Evolutionary conservation across 1,140 invertebrate species (phyloP), one percentile per base, ranked within the genome.

Genomic region (Bombus sylvicola): DNA sequence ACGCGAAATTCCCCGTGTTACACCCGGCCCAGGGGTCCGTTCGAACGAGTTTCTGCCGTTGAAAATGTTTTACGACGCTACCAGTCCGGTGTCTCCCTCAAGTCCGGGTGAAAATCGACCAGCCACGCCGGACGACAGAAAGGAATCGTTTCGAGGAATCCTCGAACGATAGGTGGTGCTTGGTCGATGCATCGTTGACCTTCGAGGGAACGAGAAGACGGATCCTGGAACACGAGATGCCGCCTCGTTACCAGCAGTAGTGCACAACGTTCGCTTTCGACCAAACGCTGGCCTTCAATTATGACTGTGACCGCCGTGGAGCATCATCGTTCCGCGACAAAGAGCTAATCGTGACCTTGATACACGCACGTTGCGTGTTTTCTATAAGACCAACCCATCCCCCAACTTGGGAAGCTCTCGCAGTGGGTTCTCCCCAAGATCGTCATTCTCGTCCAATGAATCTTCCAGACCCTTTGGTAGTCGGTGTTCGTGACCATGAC

Each of bases 251-350:
- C 34, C 57, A 34, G 9, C 18, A 1, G 71, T 41, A n/a, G 39
- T 41, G 2, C 47, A 34, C 53, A 4, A 34, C 66, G n/a, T 87
- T 43, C 59, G 68, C n/a, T 43, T 62, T 57, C 83, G 69, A 59
- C 37, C n/a, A 59, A 86, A 64, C 72, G 74, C 6, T 64, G 87
- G 41, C 87, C 79, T 89, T 89, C 83, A 43, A 80, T 73, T 41
- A 64, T 28, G 74, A 25, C 62, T n/a, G 71, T 69, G 73, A 71
- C 39, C 39, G 43, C 62, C 31, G 57, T 37, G 81, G n/a, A 53
- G 12, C 53, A 66, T 31, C 57, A 37, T 75, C 47, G 22, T 37
- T 10, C 69, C 47, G 57, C 15, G 62, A 85, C 83, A 79, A 88
- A 76, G 62, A 81, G 62, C 75, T 83, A 78, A 88, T 83, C 76